These are phyloP conservation scores for Myopa testacea DNA, from an alignment of 2,888 invertebrate genomes.

Conservation along the genomic window DNA sequence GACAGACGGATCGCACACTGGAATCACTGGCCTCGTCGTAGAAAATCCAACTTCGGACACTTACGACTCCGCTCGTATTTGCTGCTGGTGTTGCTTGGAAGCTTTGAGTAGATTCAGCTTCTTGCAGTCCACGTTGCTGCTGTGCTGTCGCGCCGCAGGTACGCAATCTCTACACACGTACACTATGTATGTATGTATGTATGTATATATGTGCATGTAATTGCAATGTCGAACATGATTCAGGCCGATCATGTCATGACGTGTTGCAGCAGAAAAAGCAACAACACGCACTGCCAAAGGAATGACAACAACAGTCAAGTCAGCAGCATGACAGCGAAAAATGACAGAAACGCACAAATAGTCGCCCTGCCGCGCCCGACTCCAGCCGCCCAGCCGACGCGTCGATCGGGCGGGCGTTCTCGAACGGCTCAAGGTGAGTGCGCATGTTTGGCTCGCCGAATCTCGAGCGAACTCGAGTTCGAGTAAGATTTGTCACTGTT, in stretches of 20 bases:
- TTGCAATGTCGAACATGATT: conserved; percentile 41
- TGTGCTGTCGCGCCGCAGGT: too few relatives aligned
- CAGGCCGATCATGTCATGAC: conserved; percentile 18
- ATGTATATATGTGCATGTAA: conserved; percentile 2
- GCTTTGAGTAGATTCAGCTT: conserved; percentile 22
- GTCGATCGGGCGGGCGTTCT: too few relatives aligned
- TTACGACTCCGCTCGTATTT: conserved; percentile 12
- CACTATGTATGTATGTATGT: too few relatives aligned
- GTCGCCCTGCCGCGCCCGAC: background rate
- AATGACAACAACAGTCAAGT: background rate
- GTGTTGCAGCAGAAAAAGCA: conserved; percentile 6
- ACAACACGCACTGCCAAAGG: background rate
- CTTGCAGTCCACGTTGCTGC: too few relatives aligned
- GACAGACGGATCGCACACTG: conserved; percentile 45
- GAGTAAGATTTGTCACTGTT: too few relatives aligned
- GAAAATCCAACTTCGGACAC: too few relatives aligned
- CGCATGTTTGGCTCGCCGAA: too few relatives aligned
- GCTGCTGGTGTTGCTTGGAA: conserved; percentile 26
- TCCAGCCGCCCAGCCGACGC: background rate
- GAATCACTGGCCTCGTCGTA: too few relatives aligned
- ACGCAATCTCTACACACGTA: background rate
- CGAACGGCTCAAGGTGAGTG: too few relatives aligned
- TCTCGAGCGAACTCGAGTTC: too few relatives aligned
- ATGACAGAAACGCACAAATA: too few relatives aligned
- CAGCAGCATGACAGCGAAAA: background rate